A percentile compares a stretch with the other conserved stretches of the same genome.
These are phyloP conservation scores for Tiliacea aurago DNA, from an alignment of 2,888 invertebrate genomes.

Conservation along the genomic window DNA sequence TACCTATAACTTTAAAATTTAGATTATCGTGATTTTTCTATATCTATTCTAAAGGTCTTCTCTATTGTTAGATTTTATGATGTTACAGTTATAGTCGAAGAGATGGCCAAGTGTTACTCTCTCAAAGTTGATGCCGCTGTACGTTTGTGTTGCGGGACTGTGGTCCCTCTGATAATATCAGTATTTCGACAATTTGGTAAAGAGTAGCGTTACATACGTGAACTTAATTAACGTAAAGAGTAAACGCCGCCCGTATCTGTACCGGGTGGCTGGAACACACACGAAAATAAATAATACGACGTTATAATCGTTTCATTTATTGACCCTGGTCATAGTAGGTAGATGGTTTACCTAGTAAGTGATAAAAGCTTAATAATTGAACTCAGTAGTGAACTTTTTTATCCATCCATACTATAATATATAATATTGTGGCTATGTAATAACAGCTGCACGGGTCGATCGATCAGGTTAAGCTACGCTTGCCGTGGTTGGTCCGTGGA, in stretches of 20 bases:
- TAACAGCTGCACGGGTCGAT: too few relatives aligned
- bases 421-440: too few relatives aligned
- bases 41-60: slow-evolving; percentile 56
- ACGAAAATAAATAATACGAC: slow-evolving; percentile 90
- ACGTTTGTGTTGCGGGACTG: slow-evolving; percentile 87
- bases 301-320: slow-evolving; percentile 82
- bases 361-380: not conserved
- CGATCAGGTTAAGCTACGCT: too few relatives aligned
- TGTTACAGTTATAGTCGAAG: slow-evolving; percentile 67
- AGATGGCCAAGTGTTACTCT: slow-evolving; percentile 74
- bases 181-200: slow-evolving; percentile 90
- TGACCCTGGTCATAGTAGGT: slow-evolving; percentile 10
- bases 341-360: not conserved
- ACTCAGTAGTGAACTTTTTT: not conserved
- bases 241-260: slow-evolving; percentile 84
- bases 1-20: slow-evolving; percentile 53
- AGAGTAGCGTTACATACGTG: slow-evolving; percentile 87
- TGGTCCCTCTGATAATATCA: slow-evolving; percentile 86
- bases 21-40: slow-evolving; percentile 63
- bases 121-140: slow-evolving; percentile 82
- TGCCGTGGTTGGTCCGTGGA: too few relatives aligned
- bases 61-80: slow-evolving; percentile 69
- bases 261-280: slow-evolving; percentile 87
- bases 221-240: slow-evolving; percentile 84
- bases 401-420: too few relatives aligned